phyloP scores from a whole-genome alignment of 53 echinoderm and acorn worm genomes.

The Stichopus horrens region DNA sequence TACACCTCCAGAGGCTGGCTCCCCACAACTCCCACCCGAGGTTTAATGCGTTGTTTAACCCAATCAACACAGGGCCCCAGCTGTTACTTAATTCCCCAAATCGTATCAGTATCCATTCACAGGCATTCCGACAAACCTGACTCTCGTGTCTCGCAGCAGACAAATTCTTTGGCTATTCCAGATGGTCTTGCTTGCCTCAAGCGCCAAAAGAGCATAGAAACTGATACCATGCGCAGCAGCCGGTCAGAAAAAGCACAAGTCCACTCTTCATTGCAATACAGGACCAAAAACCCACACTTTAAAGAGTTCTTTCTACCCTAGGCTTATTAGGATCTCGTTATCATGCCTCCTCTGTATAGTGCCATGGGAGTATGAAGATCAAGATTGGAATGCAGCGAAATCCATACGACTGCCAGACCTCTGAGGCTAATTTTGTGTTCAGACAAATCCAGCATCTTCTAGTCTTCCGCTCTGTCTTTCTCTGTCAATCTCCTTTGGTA shows the following conservation, averaged over 20 bases:
- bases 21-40: neutral
- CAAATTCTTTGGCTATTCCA: neutral
- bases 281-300: neutral
- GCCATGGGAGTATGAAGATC: neutral
- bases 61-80: conserved; percentile 9
- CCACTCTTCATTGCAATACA: neutral
- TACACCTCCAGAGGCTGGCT: neutral
- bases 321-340: neutral
- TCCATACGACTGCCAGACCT: neutral
- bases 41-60: conserved; percentile 32
- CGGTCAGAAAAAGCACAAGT: too few species aligned
- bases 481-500: neutral
- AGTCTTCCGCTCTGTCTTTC: neutral
- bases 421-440: neutral
- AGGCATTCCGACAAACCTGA: conserved; percentile 27
- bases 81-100: conserved; percentile 39
- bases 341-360: neutral
- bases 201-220: too few species aligned
- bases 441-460: neutral
- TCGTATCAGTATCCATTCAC: conserved; percentile 30
- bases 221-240: too few species aligned
- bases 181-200: too few species aligned
- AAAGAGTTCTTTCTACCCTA: neutral
- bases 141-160: conserved; percentile 3
- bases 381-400: neutral